Evolutionary conservation across 2,113 vertebrate genomes (phyloP), one percentile per base, ranked within the genome.

Genomic region (Symphodus melops): DNA sequence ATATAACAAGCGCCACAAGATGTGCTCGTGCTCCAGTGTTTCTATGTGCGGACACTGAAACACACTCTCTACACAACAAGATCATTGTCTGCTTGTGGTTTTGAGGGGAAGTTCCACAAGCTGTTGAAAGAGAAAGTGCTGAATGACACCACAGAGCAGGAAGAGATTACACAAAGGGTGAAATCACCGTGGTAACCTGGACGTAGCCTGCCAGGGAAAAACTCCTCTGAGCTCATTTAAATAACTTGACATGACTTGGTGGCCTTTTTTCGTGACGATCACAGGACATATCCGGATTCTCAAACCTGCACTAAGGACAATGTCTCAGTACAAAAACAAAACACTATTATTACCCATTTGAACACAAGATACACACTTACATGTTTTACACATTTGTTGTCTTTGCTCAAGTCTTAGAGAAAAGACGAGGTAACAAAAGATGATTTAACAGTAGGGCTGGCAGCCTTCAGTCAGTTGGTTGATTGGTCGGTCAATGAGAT

Each of bases 81-180:
- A 63, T 55, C 11, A 16, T 28, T 61, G 53, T 77, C 57, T 64
- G 23, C 36, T 67, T 68, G 54, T 53, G 67, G 55, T 77, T 77
- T 53, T 44, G 37, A 61, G 79, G 83, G 28, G 85, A 78, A 84
- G 85, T 84, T 81, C 83, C 84, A 37, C 0, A 11, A 21, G 17
- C 41, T 53, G 60, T 19, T 80, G 76, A 83, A 77, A 83, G 74
- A 88, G 82, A 90, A 85, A 79, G 69, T 75, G 56, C 80, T 75
- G 61, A 74, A 75, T 75, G 74, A 66, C 54, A 63, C 55, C 42
- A 51, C 37, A 54, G 28, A 33, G 58, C 28, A 57, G 64, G 52
- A 55, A 68, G 65, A 60, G 46, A 48, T 77, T 51, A 68, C 28
- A 56, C 57, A 82, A 54, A 1, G 11, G 14, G 21, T 57, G 51